These are phyloP conservation scores for Lamprotornis superbus DNA, from an alignment of 2,113 vertebrate species.

Conservation along the genomic window DNA sequence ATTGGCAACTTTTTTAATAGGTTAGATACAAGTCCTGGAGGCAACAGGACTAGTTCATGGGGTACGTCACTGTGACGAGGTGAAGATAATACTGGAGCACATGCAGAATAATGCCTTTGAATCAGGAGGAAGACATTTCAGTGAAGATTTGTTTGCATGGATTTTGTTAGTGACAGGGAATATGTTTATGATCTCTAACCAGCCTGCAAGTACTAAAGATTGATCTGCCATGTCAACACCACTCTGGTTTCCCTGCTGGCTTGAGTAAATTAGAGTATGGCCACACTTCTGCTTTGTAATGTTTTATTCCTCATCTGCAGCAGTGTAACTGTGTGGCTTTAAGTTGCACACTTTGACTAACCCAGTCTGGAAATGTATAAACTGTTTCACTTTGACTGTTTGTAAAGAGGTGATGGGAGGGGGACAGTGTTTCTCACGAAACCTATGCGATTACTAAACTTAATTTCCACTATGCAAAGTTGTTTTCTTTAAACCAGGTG, in stretches of 20 bases:
- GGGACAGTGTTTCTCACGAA: neutral
- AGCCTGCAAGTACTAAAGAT: neutral
- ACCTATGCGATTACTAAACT: neutral
- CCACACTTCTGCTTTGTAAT: neutral
- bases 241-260: neutral
- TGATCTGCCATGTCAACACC: neutral
- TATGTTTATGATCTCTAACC: neutral
- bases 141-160: neutral
- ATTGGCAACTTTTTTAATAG: slow-evolving; percentile 14
- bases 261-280: neutral
- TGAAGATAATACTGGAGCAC: neutral
- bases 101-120: neutral
- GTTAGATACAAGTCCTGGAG: neutral
- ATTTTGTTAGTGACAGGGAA: neutral
- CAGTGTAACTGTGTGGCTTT: neutral
- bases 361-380: neutral
- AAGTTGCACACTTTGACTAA: neutral
- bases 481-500: neutral
- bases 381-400: neutral
- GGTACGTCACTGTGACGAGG: neutral
- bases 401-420: neutral
- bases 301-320: neutral
- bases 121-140: neutral
- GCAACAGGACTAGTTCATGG: neutral
- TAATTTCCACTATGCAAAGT: neutral